Evolutionary conservation across 2,113 vertebrate genomes (phyloP).

Genomic region (Lynx canadensis): DNA sequence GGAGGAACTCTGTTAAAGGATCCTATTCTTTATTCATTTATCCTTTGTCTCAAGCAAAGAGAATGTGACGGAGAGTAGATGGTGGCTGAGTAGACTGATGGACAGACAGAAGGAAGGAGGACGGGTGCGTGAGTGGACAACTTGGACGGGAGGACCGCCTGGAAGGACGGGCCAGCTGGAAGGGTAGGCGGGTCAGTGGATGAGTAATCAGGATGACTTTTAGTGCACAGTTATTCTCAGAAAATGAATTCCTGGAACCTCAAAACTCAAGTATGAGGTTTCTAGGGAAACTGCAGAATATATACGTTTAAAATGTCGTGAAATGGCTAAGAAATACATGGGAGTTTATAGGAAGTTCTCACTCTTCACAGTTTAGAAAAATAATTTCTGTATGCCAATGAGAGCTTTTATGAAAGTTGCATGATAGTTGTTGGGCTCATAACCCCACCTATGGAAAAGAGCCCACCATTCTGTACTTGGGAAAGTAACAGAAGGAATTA

Average conservation of each 20-base stretch:
- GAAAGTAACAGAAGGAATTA: neutral
- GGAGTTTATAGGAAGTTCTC: neutral
- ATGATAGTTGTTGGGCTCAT: neutral
- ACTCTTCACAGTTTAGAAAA: neutral
- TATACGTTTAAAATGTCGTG: neutral
- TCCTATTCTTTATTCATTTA: neutral
- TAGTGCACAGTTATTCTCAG: neutral
- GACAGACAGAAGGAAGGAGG: neutral
- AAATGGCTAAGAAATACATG: neutral
- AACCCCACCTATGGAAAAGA: neutral
- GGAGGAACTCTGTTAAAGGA: neutral
- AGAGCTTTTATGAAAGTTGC: neutral
- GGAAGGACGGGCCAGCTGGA: neutral
- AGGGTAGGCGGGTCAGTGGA: neutral
- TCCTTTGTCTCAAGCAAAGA: neutral
- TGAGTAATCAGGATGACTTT: neutral
- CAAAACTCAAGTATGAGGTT: neutral
- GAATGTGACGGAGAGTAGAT: neutral
- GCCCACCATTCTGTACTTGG: neutral
- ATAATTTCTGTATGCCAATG: neutral
- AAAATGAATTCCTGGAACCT: neutral
- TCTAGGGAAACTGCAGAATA: slow-evolving; percentile 1
- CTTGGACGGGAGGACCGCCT: neutral
- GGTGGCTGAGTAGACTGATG: neutral
- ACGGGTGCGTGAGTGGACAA: neutral